Evolutionary conservation across 2,797 vertebrate species (phyloP).

Genomic region (Coregonus ussuriensis): DNA sequence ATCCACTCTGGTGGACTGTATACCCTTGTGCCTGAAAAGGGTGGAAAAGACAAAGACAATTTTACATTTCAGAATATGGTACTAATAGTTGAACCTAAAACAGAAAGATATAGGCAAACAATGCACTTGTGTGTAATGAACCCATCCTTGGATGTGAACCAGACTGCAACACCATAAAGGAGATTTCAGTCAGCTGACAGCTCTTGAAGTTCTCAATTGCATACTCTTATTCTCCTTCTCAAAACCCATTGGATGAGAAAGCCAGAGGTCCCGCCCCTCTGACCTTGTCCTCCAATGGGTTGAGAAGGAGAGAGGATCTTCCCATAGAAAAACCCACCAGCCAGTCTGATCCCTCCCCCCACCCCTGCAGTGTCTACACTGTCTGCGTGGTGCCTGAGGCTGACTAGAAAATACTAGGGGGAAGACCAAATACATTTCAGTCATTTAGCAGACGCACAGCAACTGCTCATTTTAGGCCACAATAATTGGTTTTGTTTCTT

Average conservation of each 20-base stretch:
- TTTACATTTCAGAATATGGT: background rate
- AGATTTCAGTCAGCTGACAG: slow-evolving; percentile 66
- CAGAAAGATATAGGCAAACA: background rate
- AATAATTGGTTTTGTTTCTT: background rate
- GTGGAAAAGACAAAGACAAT: background rate
- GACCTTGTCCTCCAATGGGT: too few relatives aligned
- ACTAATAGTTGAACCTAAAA: background rate
- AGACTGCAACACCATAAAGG: slow-evolving; percentile 11
- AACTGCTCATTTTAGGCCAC: slow-evolving; percentile 1
- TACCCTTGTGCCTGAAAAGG: slow-evolving; percentile 75
- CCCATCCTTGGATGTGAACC: slow-evolving; percentile 3
- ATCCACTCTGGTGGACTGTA: slow-evolving; percentile 87
- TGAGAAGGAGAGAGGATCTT: too few relatives aligned
- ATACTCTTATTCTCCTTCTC: too few relatives aligned
- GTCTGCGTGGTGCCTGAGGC: slow-evolving; percentile 58
- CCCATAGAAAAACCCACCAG: slow-evolving; percentile 16
- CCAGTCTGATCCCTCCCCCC: background rate
- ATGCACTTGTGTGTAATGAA: background rate
- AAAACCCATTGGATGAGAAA: too few relatives aligned
- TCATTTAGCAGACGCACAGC: too few relatives aligned
- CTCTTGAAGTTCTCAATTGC: slow-evolving; percentile 9
- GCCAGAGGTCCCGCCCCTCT: too few relatives aligned
- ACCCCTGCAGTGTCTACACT: slow-evolving; percentile 66
- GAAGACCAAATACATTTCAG: slow-evolving; percentile 5
- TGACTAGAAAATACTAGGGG: slow-evolving; percentile 61